Evolutionary conservation across 2,888 invertebrate genomes (phyloP).

Genomic region (Acrobasis repandana): DNA sequence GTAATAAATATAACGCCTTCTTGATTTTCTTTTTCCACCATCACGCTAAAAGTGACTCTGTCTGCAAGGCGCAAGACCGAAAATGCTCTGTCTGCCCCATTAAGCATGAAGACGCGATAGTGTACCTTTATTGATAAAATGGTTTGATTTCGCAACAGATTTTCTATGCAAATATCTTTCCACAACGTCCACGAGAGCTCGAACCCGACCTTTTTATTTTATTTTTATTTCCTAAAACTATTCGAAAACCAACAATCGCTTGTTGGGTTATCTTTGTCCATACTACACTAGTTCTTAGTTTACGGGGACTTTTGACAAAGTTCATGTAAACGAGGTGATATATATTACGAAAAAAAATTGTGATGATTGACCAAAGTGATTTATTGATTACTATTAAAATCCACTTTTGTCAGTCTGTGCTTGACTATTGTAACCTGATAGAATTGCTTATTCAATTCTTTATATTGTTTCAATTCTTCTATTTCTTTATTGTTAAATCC

Average conservation of each 20-base stretch:
- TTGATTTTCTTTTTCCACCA: too few species aligned
- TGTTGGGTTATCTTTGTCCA: constrained; percentile 60
- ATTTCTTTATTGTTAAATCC: too few species aligned
- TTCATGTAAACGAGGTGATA: neutral
- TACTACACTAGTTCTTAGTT: constrained; percentile 24
- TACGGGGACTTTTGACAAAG: constrained; percentile 8
- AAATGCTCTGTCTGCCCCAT: too few species aligned
- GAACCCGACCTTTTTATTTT: constrained; percentile 29
- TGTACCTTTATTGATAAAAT: too few species aligned
- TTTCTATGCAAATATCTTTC: neutral
- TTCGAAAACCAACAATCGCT: constrained; percentile 43
- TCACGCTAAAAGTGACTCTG: too few species aligned
- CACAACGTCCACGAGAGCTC: constrained; percentile 17
- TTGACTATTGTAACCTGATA: neutral
- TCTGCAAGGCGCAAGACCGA: too few species aligned
- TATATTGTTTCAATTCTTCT: too few species aligned
- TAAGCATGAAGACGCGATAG: too few species aligned
- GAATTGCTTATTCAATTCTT: too few species aligned
- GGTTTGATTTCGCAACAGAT: too few species aligned
- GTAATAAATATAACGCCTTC: too few species aligned
- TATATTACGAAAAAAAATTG: constrained; percentile 36
- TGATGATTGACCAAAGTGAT: constrained; percentile 57
- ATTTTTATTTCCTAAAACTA: constrained; percentile 34
- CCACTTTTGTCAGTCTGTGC: constrained; percentile 50
- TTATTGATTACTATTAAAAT: neutral